phyloP scores from a whole-genome alignment of 2,797 vertebrate species.

The Manis crassicaudata region DNA sequence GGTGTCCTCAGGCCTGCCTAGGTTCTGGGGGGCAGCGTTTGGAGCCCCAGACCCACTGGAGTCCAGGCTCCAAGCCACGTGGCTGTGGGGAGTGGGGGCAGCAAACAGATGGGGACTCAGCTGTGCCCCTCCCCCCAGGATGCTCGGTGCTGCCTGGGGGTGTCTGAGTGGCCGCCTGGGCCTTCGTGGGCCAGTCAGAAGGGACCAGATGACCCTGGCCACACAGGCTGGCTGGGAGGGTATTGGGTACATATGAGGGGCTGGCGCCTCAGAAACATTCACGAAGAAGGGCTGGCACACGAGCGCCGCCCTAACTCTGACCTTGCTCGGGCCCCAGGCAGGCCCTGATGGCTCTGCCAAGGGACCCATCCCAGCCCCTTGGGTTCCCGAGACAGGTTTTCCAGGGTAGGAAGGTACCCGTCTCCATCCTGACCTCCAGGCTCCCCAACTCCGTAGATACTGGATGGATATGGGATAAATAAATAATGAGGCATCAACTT shows the following conservation, averaged over 20 bases:
- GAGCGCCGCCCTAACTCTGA: too few relatives aligned
- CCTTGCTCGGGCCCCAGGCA: neutral
- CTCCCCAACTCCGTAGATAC: neutral
- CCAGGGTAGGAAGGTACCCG: neutral
- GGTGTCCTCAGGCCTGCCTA: neutral
- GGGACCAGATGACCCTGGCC: too few relatives aligned
- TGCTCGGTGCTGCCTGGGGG: neutral
- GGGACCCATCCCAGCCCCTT: neutral
- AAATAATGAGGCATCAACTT: neutral
- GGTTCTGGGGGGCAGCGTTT: neutral
- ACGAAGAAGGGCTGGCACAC: too few relatives aligned
- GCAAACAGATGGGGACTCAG: neutral
- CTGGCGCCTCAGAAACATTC: too few relatives aligned
- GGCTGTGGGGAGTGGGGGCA: neutral
- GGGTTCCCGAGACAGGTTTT: neutral
- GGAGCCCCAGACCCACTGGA: neutral
- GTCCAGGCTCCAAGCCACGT: neutral
- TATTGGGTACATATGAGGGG: too few relatives aligned
- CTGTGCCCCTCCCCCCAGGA: rapidly evolving
- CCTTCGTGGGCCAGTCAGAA: neutral
- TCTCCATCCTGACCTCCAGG: neutral
- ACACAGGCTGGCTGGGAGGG: too few relatives aligned
- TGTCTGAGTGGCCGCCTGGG: neutral
- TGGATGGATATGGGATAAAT: neutral
- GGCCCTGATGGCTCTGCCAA: neutral